Evolutionary conservation across 1,140 invertebrate genomes (phyloP), one percentile per base, ranked within the genome.

Genomic region (Lasaia peninsularis): DNA sequence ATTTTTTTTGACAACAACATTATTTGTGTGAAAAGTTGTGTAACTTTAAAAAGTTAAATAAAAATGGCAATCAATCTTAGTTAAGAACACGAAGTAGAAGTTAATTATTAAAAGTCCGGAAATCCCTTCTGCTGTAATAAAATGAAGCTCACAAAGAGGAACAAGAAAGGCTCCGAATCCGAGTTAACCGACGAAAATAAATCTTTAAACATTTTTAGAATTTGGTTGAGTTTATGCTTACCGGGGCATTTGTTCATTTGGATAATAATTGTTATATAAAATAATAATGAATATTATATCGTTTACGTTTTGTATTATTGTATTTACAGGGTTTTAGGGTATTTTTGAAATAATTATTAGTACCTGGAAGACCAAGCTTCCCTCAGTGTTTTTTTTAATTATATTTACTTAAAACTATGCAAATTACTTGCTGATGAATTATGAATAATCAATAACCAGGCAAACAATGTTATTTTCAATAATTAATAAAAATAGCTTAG

Each of bases 21-120:
- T 48, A 48, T 48, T 48, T 48, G 21, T 24, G n/a, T 48, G 21
- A 48, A 48, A 48, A 21, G 20, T 48, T 48, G 20, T 48, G 20
- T 24, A 24, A 48, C 18, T 48, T 11, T 48, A 48, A 48, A 44
- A 48, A 48, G 20, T 21, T 24, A 48, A 48, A 48, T 48, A 48
- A 48, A 48, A 48, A 48, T 20, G 18, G 20, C 20, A 48, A 48
- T 48, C 44, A 48, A 48, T 48, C 44, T 48, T 44, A 44, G 40
- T 44, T 20, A 44, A 44, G 40, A 18, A 44, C 40, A 44, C 40
- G 18, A 44, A 44, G 40, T 44, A 44, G 40, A 44, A 44, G 40
- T 44, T 44, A 44, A 44, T 44, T 44, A 44, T 44, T 44, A 44
- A 44, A 44, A 16, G 40, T 44, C 40, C 40, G 40, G 40, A 44